Base-by-base conservation (phyloP, 2,113 vertebrate species). In the Chloebia gouldiae region DNA sequence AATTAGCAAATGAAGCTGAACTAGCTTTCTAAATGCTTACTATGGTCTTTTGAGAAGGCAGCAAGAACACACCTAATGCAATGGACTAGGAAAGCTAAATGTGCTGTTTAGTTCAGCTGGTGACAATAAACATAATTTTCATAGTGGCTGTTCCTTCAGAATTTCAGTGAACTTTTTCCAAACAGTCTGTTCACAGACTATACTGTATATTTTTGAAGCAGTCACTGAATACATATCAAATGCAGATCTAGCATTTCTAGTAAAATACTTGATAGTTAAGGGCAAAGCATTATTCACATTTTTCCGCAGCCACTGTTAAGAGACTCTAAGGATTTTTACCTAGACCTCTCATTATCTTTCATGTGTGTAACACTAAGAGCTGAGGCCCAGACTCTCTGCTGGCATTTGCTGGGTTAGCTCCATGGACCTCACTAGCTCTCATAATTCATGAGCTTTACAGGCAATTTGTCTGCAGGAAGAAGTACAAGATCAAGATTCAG, bases 1-100 rank as follows among this genome's bases (percentile, higher is more conserved):
- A 90, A 85, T 63, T 25, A 80, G 65, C 78, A 94, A 80, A 80
- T 51, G n/a, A 87, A 87, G 54, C n/a, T 82, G 65, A 94, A 91
- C 45, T 49, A 76, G 77, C 59, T 63, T 88, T 63, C 56, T 81
- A n/a, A 79, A 44, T 86, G 49, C 25, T 61, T 83, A 25, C 68
- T 50, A 14, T 2, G 31, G 83, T 73, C 35, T 49, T 28, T 54
- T 81, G 72, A 75, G n/a, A 86, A 79, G 69, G 70, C 81, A 87
- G 56, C 35, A 47, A 81, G 61, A 78, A 39, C 42, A 50, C 0
- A 3, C 20, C 44, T 47, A 27, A n/a, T 11, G 61, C 13, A 6
- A 23, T 57, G 77, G 56, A 45, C 53, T 57, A 56, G n/a, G 68
- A 81, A 53, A 81, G 35, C 27, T 30, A 42, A 69, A 71, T 21